Conservation (phyloP, 1,140 invertebrate species). For the Drosophila subobscura region DNA sequence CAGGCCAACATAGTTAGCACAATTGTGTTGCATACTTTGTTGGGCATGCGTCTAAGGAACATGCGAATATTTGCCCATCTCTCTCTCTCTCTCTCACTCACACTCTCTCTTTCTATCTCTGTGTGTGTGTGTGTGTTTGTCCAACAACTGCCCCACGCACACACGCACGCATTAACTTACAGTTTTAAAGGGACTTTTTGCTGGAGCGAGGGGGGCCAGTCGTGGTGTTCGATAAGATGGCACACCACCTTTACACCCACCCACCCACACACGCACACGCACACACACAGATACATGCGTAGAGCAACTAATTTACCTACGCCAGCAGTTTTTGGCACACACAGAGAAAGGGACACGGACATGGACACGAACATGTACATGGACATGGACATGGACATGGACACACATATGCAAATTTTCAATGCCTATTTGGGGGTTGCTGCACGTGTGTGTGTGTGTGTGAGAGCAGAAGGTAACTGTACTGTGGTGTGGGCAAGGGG, state of each 20-base stretch:
- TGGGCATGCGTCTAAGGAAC: slow-evolving; percentile 72
- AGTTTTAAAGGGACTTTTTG: slow-evolving; percentile 51
- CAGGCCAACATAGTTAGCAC: slow-evolving; percentile 74
- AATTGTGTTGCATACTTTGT: slow-evolving; percentile 78
- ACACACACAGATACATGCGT: slow-evolving; percentile 19
- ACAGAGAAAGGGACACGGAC: slow-evolving; percentile 3
- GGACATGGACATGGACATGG: slow-evolving; percentile 23
- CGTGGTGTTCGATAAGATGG: slow-evolving; percentile 31
- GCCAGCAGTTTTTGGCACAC: slow-evolving; percentile 71
- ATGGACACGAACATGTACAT: slow-evolving; percentile 1
- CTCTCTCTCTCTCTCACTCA: slow-evolving; percentile 5
- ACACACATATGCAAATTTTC: slow-evolving; percentile 72
- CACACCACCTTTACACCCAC: slow-evolving; percentile 41
- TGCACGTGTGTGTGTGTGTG: slow-evolving; percentile 27
- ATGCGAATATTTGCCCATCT: slow-evolving; percentile 48
- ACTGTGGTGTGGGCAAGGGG: slow-evolving; percentile 7
- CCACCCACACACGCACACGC: slow-evolving; percentile 30
- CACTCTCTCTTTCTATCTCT: slow-evolving; percentile 1
- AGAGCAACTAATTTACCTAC: slow-evolving; percentile 76
- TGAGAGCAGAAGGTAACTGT: not conserved
- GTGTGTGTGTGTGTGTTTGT: slow-evolving; percentile 36
- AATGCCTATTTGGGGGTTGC: slow-evolving; percentile 69
- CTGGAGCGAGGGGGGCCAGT: not conserved
- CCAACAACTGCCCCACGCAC: slow-evolving; percentile 53
- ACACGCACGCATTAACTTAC: slow-evolving; percentile 49